Evolutionary conservation across 2,113 vertebrate species (phyloP).

Genomic region (Dipodomys ordii): DNA sequence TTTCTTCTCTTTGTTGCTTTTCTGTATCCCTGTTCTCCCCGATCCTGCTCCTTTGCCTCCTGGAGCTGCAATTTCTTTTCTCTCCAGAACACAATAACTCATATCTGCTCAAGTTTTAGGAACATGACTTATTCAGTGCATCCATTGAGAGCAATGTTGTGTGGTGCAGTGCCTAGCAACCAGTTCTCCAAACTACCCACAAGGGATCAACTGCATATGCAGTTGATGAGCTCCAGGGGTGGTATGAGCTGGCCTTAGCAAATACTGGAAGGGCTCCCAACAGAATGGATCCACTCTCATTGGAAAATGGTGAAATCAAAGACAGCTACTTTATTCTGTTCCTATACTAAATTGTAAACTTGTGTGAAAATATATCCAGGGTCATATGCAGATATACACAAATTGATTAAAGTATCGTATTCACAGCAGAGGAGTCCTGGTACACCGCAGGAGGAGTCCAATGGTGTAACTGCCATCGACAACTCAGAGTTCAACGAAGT

Average conservation of each 20-base stretch:
- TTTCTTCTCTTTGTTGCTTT: background rate
- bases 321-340: background rate
- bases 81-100: background rate
- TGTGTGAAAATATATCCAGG: too few species aligned
- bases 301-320: too few species aligned
- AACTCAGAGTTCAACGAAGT: too few species aligned
- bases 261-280: background rate
- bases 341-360: background rate
- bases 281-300: background rate
- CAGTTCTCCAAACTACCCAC: background rate
- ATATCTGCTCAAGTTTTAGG: background rate
- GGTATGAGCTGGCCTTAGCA: background rate
- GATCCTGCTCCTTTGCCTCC: background rate
- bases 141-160: background rate
- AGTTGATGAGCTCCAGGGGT: background rate
- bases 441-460: too few species aligned
- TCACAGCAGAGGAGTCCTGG: too few species aligned
- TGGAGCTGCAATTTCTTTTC: background rate
- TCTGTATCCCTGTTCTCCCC: background rate
- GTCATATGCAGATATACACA: too few species aligned
- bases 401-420: too few species aligned
- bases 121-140: background rate
- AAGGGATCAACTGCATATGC: background rate
- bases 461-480: too few species aligned
- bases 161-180: background rate